phyloP scores from a whole-genome alignment of 2,888 invertebrate genomes.

The Sympetrum striolatum region DNA sequence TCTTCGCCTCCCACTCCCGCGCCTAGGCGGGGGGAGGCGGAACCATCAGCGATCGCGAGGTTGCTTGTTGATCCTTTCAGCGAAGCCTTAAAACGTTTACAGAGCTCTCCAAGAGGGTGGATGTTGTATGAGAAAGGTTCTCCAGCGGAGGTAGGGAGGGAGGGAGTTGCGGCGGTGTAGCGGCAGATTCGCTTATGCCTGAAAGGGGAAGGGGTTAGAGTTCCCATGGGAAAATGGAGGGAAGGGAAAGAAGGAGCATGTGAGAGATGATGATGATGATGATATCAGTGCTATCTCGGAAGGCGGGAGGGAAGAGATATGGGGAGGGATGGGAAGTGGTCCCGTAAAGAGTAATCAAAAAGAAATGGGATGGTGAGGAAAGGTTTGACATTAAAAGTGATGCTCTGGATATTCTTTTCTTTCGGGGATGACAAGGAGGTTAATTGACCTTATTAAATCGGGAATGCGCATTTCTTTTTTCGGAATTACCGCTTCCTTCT shows the following conservation, averaged over 20 bases:
- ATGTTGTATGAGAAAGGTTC: slow-evolving; percentile 23
- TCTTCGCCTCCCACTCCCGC: background rate
- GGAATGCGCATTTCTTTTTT: background rate
- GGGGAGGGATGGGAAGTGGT: background rate
- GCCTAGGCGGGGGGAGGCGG: background rate
- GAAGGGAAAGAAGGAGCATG: background rate
- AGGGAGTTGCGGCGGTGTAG: background rate
- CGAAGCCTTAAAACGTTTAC: slow-evolving; percentile 50
- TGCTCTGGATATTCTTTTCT: background rate
- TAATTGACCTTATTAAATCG: background rate
- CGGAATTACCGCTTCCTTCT: no score
- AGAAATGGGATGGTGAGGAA: background rate
- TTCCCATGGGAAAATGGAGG: background rate
- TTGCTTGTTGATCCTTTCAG: slow-evolving; percentile 49
- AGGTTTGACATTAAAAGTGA: background rate
- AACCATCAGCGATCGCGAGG: slow-evolving; percentile 45
- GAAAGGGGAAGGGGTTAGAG: background rate
- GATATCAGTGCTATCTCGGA: slow-evolving; percentile 14
- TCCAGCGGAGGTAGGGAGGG: background rate
- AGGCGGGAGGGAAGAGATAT: background rate
- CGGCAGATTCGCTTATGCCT: background rate
- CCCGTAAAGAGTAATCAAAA: slow-evolving; percentile 6
- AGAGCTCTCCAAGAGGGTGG: slow-evolving; percentile 48
- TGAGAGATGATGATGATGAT: background rate
- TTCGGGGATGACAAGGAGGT: background rate